Percentiles rank a stretch among this genome's conserved stretches.
phyloP scores from a whole-genome alignment of 2,888 invertebrate genomes.

The Meandrusa payeni region DNA sequence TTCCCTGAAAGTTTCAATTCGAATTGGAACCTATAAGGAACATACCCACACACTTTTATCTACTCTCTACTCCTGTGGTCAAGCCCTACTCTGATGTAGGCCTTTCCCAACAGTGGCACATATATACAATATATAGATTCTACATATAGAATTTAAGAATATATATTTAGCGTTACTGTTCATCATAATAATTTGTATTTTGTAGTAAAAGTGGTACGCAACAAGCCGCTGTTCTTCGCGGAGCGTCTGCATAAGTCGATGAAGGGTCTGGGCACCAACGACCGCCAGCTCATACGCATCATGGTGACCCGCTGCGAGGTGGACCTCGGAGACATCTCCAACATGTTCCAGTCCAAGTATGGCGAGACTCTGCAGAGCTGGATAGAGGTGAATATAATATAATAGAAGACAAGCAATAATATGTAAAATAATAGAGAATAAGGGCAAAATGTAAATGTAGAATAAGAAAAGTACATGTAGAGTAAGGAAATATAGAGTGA shows the following conservation, averaged over 20 bases:
- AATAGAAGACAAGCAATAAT: no score
- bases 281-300: conserved; percentile 91
- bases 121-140: neutral
- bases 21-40: no score
- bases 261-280: conserved; percentile 95
- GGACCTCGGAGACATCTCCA: conserved; percentile 92
- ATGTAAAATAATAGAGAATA: no score
- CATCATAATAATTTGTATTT: conserved; percentile 8
- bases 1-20: no score
- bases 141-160: neutral
- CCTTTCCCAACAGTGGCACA: no score
- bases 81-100: no score
- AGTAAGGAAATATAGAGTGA: no score
- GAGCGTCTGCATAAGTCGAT: conserved; percentile 92
- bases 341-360: conserved; percentile 87
- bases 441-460: no score
- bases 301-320: conserved; percentile 91
- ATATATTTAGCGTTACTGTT: no score
- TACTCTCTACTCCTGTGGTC: no score
- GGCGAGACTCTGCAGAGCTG: conserved; percentile 92
- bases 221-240: conserved; percentile 92
- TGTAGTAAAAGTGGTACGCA: conserved; percentile 88
- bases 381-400: conserved; percentile 82
- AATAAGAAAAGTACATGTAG: no score
- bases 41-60: no score